Conservation (phyloP, 1,140 invertebrate genomes). For the Solenopsis invicta region DNA sequence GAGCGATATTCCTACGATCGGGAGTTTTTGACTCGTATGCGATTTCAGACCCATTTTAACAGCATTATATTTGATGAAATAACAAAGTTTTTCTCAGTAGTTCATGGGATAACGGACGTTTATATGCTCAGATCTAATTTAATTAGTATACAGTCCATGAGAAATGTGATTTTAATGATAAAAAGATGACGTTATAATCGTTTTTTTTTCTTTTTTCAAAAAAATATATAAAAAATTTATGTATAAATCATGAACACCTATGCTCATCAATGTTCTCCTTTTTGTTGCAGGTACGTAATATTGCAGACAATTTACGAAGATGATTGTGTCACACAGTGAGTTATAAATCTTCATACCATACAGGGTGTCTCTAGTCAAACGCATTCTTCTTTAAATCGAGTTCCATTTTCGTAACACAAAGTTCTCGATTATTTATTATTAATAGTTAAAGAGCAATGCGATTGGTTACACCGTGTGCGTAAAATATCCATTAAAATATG, state of each 20-base stretch:
- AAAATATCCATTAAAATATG: conserved; percentile 1
- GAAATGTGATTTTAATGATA: background rate
- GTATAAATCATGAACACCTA: background rate
- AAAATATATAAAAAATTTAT: background rate
- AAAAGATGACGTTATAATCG: background rate
- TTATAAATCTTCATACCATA: conserved; percentile 25
- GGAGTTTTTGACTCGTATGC: background rate
- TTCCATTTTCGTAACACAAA: background rate
- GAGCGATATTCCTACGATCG: background rate
- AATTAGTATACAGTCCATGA: background rate
- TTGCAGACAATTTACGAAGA: background rate
- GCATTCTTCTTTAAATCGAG: background rate
- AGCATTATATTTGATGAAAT: background rate
- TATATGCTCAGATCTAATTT: background rate
- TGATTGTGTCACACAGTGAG: too few relatives aligned
- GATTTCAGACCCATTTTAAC: background rate
- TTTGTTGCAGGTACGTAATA: conserved; percentile 74
- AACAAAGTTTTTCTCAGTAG: background rate
- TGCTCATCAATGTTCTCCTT: conserved; percentile 28
- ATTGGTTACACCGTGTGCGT: background rate
- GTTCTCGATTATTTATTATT: conserved; percentile 11
- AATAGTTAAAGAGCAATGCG: background rate
- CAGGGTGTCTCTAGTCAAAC: background rate
- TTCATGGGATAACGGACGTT: background rate
- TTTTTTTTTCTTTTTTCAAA: background rate